Conservation (phyloP, 2,797 vertebrate genomes). For the Podarcis siculus region DNA sequence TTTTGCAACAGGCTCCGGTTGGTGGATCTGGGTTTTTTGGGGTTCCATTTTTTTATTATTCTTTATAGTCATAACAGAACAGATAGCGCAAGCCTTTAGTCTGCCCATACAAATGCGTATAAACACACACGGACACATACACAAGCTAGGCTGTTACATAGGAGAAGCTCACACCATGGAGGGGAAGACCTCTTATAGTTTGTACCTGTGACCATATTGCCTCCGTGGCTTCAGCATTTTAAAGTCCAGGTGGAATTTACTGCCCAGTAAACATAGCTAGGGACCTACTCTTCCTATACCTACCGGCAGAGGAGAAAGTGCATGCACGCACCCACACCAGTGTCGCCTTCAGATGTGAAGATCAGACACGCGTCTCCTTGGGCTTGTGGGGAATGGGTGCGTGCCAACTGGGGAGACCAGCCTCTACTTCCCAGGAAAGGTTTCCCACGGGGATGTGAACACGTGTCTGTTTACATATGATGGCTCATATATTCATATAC, state of each 20-base stretch:
- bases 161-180: neutral
- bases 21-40: too few species aligned
- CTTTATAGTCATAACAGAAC: too few species aligned
- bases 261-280: neutral
- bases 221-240: neutral
- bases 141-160: neutral
- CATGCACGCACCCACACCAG: neutral
- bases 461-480: too few species aligned
- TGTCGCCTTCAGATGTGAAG: neutral
- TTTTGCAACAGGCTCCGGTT: too few species aligned
- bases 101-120: too few species aligned
- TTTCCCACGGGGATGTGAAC: neutral
- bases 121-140: too few species aligned
- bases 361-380: neutral
- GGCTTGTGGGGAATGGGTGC: neutral
- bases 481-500: too few species aligned
- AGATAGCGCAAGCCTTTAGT: too few species aligned
- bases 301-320: neutral
- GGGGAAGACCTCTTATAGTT: neutral
- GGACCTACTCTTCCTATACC: neutral
- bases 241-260: neutral
- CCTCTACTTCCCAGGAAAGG: neutral
- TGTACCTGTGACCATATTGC: neutral
- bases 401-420: neutral
- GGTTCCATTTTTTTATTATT: too few species aligned